phyloP scores from a whole-genome alignment of 2,888 invertebrate species.

The Prostheceraeus crozeri region DNA sequence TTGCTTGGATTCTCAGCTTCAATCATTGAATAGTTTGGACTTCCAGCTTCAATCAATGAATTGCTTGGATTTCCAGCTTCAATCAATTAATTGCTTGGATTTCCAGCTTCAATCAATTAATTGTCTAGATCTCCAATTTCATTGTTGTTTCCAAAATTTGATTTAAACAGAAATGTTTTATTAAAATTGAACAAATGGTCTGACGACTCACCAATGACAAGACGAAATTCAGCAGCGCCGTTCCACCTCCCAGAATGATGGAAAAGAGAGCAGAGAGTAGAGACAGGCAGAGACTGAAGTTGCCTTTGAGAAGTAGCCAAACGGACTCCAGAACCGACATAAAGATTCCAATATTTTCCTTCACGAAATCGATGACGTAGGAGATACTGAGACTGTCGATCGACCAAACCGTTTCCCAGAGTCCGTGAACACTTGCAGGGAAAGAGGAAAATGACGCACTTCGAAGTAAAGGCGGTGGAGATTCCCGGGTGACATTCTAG shows the following conservation, averaged over 20 bases:
- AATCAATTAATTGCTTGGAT: no score
- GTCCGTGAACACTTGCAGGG: slow-evolving; percentile 44
- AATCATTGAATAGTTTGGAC: no score
- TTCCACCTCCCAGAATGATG: slow-evolving; percentile 66
- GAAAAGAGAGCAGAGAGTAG: slow-evolving; percentile 79
- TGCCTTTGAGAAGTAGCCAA: slow-evolving; percentile 84
- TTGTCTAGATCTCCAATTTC: no score
- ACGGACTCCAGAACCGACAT: slow-evolving; percentile 74
- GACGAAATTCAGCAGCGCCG: slow-evolving; percentile 56
- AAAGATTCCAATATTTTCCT: slow-evolving; percentile 80
- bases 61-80: no score
- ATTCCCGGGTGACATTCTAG: no score
- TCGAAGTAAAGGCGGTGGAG: no score
- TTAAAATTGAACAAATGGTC: no score
- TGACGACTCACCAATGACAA: slow-evolving; percentile 52
- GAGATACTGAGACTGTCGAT: slow-evolving; percentile 47
- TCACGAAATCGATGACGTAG: slow-evolving; percentile 64
- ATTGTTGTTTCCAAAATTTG: no score
- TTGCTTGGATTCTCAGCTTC: no score
- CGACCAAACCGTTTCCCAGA: slow-evolving; percentile 47
- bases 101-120: no score
- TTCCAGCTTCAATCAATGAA: no score
- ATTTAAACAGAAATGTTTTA: no score
- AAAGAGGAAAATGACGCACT: slow-evolving; percentile 29
- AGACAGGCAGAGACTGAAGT: slow-evolving; percentile 74